Conservation (phyloP, 2,797 vertebrate genomes). For the Pipistrellus pipistrellus region DNA sequence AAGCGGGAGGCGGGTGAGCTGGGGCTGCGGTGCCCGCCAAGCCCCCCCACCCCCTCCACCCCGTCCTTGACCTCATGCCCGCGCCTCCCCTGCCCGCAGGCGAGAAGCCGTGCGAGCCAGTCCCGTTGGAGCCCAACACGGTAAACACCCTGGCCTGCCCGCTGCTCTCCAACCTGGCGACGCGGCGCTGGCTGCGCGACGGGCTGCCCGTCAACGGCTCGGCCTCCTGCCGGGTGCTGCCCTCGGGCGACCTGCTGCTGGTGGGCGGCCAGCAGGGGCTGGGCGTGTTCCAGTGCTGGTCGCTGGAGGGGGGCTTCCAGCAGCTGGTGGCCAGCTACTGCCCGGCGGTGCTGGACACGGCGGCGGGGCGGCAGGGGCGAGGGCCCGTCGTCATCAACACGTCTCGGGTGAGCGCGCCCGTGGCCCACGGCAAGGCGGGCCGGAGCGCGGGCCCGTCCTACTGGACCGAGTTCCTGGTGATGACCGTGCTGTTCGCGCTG, state of each 20-base stretch:
- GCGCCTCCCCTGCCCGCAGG: slow-evolving; percentile 78
- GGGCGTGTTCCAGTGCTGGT: slow-evolving; percentile 97
- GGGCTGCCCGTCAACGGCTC: slow-evolving; percentile 89
- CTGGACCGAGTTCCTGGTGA: slow-evolving; percentile 97
- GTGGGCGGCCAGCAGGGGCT: slow-evolving; percentile 91
- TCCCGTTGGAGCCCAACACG: slow-evolving; percentile 92
- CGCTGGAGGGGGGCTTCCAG: slow-evolving; percentile 93
- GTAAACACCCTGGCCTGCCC: slow-evolving; percentile 93
- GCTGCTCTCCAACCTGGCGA: slow-evolving; percentile 95
- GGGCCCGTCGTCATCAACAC: slow-evolving; percentile 83
- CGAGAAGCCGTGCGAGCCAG: slow-evolving; percentile 89
- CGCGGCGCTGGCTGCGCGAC: slow-evolving; percentile 92
- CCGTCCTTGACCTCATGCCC: not conserved
- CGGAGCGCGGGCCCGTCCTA: slow-evolving; percentile 93
- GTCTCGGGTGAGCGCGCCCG: slow-evolving; percentile 85
- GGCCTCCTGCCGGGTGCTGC: slow-evolving; percentile 91
- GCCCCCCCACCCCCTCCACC: accelerated
- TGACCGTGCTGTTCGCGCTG: slow-evolving; percentile 92
- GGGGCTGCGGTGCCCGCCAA: accelerated
- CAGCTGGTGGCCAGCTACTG: slow-evolving; percentile 97
- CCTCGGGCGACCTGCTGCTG: slow-evolving; percentile 94
- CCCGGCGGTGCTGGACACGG: slow-evolving; percentile 86
- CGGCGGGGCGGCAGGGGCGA: slow-evolving; percentile 73
- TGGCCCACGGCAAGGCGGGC: slow-evolving; percentile 77
- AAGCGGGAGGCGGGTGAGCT: not conserved